Base-by-base conservation (phyloP, 2,113 vertebrate species). In the Lates calcarifer region DNA sequence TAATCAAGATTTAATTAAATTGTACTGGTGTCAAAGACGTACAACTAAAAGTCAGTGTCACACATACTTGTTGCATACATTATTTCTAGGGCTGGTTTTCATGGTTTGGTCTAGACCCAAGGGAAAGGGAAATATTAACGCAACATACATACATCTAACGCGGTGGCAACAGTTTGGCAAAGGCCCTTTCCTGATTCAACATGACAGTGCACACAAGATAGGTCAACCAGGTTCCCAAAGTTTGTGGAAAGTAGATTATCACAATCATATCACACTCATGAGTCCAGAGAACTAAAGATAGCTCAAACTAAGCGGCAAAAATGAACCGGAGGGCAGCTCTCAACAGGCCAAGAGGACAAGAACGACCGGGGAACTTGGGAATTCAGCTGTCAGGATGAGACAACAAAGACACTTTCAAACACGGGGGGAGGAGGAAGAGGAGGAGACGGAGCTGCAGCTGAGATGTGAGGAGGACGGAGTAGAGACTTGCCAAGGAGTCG, bases 351-450 rank as follows among this genome's bases (percentile, higher is more conserved):
- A 39, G 17, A 53, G 12, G 7, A 28, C 14, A 53, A 24, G 4
- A 65, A 67, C 2, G 2, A 57, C 5, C 35, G 8, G 15, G 17
- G 29, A 22, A 67, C 12, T 69, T 20, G 45, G 49, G 51, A 60
- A 43, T 51, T 43, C 55, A 76, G 64, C 81, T 55, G 73, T 73
- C 81, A 69, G 33, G 26, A 31, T 22, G 43, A 62, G 29, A 58
- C 13, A 5, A 70, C 43, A 57, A 2, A 74, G 47, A 74, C 45
- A 57, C 69, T 64, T 62, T 58, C 12, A 66, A 74, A 63, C 11
- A n/a, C 17, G 11, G 29, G 73, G 77, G 68, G 24, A 24, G 37
- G 29, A 39, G 64, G 28, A 53, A 0, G 33, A 81, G 68, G 24
- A 24, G 37, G 29, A 39, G 64, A 33, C 57, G 0, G 33, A 33